These are phyloP conservation scores for Mionectes macconnelli DNA, from an alignment of 2,113 vertebrate genomes.

Conservation along the genomic window DNA sequence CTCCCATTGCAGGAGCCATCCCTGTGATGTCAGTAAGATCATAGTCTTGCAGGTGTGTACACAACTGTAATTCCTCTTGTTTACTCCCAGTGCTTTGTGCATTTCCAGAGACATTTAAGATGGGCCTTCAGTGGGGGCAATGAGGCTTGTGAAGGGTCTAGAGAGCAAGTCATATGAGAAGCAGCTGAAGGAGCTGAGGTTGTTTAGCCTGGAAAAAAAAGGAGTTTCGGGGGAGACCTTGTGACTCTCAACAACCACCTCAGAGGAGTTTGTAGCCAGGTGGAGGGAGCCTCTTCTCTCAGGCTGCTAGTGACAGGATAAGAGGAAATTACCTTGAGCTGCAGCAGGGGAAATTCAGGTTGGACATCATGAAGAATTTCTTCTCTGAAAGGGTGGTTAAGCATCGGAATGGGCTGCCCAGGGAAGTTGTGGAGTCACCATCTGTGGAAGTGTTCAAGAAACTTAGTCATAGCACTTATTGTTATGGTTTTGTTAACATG, in stretches of 20 bases:
- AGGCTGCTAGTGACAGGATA: not conserved
- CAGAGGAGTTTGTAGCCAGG: rapidly evolving
- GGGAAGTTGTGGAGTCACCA: not conserved
- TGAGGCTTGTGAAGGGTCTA: not conserved
- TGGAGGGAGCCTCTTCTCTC: not conserved
- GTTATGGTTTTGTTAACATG: not conserved
- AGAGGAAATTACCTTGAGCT: not conserved
- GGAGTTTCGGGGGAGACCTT: not conserved
- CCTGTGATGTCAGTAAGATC: not conserved
- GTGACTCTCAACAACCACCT: not conserved
- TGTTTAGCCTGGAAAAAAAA: not conserved
- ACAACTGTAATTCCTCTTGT: too few species aligned
- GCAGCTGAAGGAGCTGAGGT: not conserved
- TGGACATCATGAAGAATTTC: not conserved
- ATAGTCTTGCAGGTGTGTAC: not conserved
- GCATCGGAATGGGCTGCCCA: not conserved
- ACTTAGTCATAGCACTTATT: not conserved
- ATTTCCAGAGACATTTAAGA: not conserved
- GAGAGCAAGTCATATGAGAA: not conserved
- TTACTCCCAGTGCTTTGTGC: rapidly evolving
- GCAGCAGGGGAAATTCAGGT: not conserved
- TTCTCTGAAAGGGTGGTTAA: not conserved
- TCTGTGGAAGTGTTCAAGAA: not conserved
- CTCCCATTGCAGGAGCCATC: not conserved
- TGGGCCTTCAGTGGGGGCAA: not conserved